Base-by-base conservation (phyloP, 2,888 invertebrate genomes). In the Hedya salicella region DNA sequence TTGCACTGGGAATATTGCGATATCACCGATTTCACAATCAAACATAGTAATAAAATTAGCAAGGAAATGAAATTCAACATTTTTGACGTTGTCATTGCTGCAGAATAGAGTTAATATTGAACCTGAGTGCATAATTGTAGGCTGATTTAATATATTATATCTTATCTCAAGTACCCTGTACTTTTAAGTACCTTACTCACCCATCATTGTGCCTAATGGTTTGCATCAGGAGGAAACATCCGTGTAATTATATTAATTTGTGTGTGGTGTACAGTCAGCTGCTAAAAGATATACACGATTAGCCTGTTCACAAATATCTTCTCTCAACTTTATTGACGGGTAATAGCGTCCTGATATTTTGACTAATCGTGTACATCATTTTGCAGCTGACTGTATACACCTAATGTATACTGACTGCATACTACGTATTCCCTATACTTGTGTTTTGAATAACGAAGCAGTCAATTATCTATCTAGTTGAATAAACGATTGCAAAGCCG, bases 1-100 rank as follows among this genome's bases (percentile, higher is more conserved):
- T 79, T 66, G 76, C 91, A 91, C 67, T 81, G 36, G 36, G 36
- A 61, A 42, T 32, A 19, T 39, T 17, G 78, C 56, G 81, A 77
- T 40, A 72, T 72, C 53, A 73, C 76, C 49, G 69, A 63, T 30
- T 61, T 68, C 46, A 74, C 44, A 57, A 71, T 63, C 53, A 70
- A 72, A 63, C 71, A 71, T 63, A 71, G 53, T 32, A 77, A 21
- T 14, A 74, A 6, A 39, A 60, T 19, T 30, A 2, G 17, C n/a
- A 30, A 36, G 36, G 63, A 21, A 49, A 14, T 19, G 8, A 32
- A 50, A 36, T 59, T n/a, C 8, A 52, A 25, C 57, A 64, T 64
- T 6, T 52, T 32, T 11, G 36, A 16, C 32, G 21, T n/a, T 59
- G 44, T 52, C 57, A 25, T 36, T 57, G 44, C 42, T 21, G 19